Evolutionary conservation across 2,888 invertebrate species (phyloP).

Genomic region (Leucophenga montana): DNA sequence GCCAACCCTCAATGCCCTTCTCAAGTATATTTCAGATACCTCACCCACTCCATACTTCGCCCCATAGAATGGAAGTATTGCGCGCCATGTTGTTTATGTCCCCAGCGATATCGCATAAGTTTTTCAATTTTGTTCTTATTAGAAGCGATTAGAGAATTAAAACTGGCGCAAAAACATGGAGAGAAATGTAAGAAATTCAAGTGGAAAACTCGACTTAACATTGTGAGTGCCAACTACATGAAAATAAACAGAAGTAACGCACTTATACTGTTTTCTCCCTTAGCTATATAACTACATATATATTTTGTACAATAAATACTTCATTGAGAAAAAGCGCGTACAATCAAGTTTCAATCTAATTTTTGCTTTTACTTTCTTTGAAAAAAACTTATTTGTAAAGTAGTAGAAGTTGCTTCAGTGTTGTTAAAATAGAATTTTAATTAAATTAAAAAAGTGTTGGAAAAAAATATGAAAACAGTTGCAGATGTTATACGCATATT

Average conservation of each 20-base stretch:
- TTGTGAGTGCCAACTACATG: constrained; percentile 12
- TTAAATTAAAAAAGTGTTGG: too few relatives aligned
- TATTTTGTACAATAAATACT: too few relatives aligned
- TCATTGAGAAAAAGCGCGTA: too few relatives aligned
- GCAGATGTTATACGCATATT: too few relatives aligned
- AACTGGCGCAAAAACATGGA: constrained; percentile 23
- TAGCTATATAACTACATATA: too few relatives aligned
- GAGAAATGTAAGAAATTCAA: constrained; percentile 17
- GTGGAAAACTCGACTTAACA: constrained; percentile 1
- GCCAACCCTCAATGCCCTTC: not conserved
- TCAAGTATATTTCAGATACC: too few relatives aligned
- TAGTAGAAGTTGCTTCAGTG: too few relatives aligned
- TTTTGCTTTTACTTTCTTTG: too few relatives aligned
- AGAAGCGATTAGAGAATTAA: constrained; percentile 70
- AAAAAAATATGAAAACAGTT: too few relatives aligned
- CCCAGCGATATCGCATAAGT: constrained; percentile 70
- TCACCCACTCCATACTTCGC: constrained; percentile 42
- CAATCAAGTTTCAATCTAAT: too few relatives aligned
- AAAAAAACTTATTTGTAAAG: too few relatives aligned
- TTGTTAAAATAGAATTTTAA: too few relatives aligned
- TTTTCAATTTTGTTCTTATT: constrained; percentile 71
- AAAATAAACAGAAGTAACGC: constrained; percentile 30
- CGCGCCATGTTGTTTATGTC: constrained; percentile 58
- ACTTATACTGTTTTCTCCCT: constrained; percentile 36
- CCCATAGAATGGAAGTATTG: not conserved